Conservation (phyloP, 2,113 vertebrate species). For the Amphilophus citrinellus region DNA sequence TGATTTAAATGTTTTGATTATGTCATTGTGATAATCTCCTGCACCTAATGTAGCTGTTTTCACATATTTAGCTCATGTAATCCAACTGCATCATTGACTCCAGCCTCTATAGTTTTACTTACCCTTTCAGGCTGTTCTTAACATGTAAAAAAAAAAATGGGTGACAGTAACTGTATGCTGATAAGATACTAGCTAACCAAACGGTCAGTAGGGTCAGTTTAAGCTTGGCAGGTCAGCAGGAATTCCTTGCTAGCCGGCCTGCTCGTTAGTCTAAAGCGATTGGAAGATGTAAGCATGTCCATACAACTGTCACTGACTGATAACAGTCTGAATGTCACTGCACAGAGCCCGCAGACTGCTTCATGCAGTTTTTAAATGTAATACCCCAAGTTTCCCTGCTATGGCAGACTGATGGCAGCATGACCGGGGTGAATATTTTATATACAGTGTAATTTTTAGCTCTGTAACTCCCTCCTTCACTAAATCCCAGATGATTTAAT, state of each 20-base stretch:
- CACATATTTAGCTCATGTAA: not conserved
- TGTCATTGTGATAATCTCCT: accelerated
- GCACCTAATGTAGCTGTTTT: not conserved
- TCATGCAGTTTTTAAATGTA: not conserved
- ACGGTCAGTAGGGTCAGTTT: too few relatives aligned
- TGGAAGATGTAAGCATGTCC: not conserved
- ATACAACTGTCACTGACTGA: not conserved
- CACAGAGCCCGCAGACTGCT: too few relatives aligned
- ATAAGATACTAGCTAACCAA: too few relatives aligned
- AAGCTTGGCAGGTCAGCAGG: too few relatives aligned
- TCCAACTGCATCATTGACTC: not conserved
- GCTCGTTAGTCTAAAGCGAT: too few relatives aligned
- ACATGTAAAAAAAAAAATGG: not conserved
- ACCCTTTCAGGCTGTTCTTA: accelerated
- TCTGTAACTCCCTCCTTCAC: accelerated
- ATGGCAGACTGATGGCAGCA: too few relatives aligned
- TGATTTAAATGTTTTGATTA: accelerated
- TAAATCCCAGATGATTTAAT: not conserved
- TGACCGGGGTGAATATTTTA: not conserved
- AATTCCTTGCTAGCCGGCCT: too few relatives aligned
- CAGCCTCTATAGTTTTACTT: not conserved
- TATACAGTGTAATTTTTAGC: not conserved
- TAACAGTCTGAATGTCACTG: not conserved
- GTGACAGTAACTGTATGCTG: not conserved
- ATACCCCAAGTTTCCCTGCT: not conserved